Base-by-base conservation (phyloP, 2,113 vertebrate genomes). In the Cygnus atratus region DNA sequence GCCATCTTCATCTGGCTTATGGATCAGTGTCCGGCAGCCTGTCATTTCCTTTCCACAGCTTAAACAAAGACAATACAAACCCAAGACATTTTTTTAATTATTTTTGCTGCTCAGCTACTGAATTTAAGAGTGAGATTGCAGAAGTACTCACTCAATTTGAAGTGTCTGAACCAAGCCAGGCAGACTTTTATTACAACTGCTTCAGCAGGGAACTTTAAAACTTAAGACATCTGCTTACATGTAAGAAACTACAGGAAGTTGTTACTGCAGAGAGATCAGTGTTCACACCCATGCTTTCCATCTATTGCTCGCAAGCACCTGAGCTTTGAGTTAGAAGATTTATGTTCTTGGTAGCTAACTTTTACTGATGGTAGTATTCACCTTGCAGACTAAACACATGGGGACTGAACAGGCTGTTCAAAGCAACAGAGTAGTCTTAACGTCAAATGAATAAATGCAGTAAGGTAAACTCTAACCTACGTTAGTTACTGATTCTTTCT, bases 41-140 rank as follows among this genome's bases (percentile, higher is more conserved):
- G 58, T 46, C n/a, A 99, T 35, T 58, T 98, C 97, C 92, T 97
- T 99, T 12, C 99, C 99, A 8, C 99, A 99, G 93, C 99, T 99
- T 94, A 6, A 6, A 39, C 2, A 33, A 33, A 74, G 20, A 74
- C 2, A 76, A 28, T 13, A 66, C 48, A 26, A 31, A 18, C 4
- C 29, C 59, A 7, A 1, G 14, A 7, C 39, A 10, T 26, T 9
- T 37, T 41, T 63, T 28, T 7, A 63, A 29, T 65, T 20, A 5
- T 14, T 46, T 55, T 48, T 25, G 10, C 26, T 31, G 46, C 20
- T 12, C n/a, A 52, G 3, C 2, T 54, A 37, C 68, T 16, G 54
- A 62, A 67, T 52, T 84, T 43, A 35, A 48, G 54, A 5, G 48
- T 1, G 25, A 86, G 61, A 13, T 31, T 4, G 10, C 1, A 55